Percentiles rank a stretch among this genome's conserved stretches.
Evolutionary conservation across 2,113 vertebrate species (phyloP).

Genomic region (Psilopogon haemacephalus): DNA sequence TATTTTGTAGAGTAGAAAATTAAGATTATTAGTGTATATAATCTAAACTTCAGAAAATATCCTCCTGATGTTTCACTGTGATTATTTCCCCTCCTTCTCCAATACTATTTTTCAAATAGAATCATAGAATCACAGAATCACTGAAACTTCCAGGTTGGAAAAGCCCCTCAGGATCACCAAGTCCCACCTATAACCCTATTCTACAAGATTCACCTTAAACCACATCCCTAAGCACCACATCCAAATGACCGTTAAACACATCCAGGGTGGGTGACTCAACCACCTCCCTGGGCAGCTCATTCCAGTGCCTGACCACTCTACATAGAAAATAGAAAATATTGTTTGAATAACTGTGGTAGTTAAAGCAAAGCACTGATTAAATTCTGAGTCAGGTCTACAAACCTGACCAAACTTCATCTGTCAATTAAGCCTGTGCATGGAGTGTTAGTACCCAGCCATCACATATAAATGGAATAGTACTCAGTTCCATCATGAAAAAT

Average conservation of each 20-base stretch:
- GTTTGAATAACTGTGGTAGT: background rate
- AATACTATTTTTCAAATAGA: background rate
- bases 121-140: too few species aligned
- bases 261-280: too few species aligned
- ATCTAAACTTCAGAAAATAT: background rate
- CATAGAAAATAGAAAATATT: background rate
- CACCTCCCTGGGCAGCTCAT: too few species aligned
- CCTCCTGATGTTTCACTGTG: background rate
- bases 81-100: background rate
- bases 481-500: background rate
- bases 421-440: background rate
- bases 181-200: too few species aligned
- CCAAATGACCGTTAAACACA: too few species aligned
- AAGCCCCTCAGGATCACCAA: too few species aligned
- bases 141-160: too few species aligned
- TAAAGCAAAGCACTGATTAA: background rate
- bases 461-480: background rate
- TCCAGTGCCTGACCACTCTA: too few species aligned
- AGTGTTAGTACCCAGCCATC: background rate
- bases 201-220: too few species aligned
- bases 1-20: background rate
- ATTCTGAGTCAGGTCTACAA: background rate
- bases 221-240: too few species aligned
- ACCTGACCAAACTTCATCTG: background rate
- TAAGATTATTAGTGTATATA: background rate